A percentile compares a stretch with the other conserved stretches of the same genome.
These are phyloP conservation scores for Hippasteria phrygiana DNA, from an alignment of 53 echinoderm and acorn worm genomes.

Conservation along the genomic window DNA sequence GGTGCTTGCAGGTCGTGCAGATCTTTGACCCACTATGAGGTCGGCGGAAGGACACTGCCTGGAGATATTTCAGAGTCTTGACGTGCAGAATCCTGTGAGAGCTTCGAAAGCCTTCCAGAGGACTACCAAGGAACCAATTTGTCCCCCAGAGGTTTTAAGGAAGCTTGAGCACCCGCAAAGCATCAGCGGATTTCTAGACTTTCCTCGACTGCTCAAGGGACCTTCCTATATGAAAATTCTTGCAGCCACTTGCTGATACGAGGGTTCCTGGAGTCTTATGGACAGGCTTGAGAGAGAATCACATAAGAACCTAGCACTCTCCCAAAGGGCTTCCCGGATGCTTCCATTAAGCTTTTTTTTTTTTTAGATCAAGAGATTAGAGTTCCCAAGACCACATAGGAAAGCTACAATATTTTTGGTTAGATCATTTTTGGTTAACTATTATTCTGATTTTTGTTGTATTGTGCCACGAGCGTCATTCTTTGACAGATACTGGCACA, in stretches of 20 bases:
- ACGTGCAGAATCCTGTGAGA: slow-evolving; percentile 21
- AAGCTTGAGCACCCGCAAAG: too few species aligned
- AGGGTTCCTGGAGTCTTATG: slow-evolving; percentile 29
- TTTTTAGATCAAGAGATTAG: background rate
- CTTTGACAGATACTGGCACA: too few species aligned
- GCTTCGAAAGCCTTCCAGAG: slow-evolving; percentile 26
- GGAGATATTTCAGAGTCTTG: slow-evolving; percentile 24
- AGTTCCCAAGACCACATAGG: background rate
- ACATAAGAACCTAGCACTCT: slow-evolving; percentile 23
- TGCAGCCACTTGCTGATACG: background rate
- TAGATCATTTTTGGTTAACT: too few species aligned
- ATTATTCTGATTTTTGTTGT: too few species aligned
- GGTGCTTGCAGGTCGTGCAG: slow-evolving; percentile 14
- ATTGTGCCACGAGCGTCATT: too few species aligned
- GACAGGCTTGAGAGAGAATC: slow-evolving; percentile 12
- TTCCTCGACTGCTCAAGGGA: too few species aligned
- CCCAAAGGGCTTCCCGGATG: slow-evolving; percentile 20
- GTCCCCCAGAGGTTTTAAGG: slow-evolving; percentile 37
- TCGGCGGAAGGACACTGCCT: background rate
- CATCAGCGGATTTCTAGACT: too few species aligned
- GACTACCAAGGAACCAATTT: slow-evolving; percentile 20
- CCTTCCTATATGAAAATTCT: slow-evolving; percentile 41
- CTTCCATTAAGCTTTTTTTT: slow-evolving; percentile 15
- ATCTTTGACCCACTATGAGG: slow-evolving; percentile 24
- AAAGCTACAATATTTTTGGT: too few species aligned